phyloP scores from a whole-genome alignment of 2,113 vertebrate species.

The Hyperoodon ampullatus region DNA sequence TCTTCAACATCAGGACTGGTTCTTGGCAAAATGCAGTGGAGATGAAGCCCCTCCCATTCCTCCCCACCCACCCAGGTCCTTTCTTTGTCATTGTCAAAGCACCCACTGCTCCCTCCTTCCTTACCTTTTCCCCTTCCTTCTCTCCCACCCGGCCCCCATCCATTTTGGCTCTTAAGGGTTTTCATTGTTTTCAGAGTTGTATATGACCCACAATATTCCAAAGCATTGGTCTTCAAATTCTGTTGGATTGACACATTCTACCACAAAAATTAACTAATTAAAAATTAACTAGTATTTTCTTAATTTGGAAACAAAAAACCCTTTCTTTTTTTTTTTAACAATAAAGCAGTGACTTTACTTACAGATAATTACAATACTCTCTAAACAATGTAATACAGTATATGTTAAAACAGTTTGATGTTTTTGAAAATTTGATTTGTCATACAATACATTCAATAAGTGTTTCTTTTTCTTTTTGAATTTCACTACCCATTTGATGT shows the following conservation, averaged over 20 bases:
- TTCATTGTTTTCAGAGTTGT: neutral
- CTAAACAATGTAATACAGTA: neutral
- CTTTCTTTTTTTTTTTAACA: neutral
- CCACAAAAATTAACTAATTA: neutral
- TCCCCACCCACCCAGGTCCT: fast-evolving
- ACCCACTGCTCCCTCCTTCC: neutral
- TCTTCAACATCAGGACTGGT: neutral
- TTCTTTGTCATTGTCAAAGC: neutral
- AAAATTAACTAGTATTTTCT: neutral
- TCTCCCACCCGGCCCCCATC: neutral
- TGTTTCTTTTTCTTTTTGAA: neutral
- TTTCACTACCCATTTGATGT: neutral
- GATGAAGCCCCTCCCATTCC: too few relatives aligned
- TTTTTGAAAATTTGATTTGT: neutral
- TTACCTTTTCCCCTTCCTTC: neutral
- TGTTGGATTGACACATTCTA: neutral
- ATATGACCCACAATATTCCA: neutral
- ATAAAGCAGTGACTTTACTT: neutral
- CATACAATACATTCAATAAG: neutral
- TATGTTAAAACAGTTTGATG: neutral
- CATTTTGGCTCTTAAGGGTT: neutral
- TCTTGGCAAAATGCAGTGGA: neutral
- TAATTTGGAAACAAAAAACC: neutral
- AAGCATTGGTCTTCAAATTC: neutral
- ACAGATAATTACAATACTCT: neutral